A percentile compares a stretch with the other conserved stretches of the same genome.
phyloP scores from a whole-genome alignment of 2,888 invertebrate genomes.

The Bimastos eiseni region DNA sequence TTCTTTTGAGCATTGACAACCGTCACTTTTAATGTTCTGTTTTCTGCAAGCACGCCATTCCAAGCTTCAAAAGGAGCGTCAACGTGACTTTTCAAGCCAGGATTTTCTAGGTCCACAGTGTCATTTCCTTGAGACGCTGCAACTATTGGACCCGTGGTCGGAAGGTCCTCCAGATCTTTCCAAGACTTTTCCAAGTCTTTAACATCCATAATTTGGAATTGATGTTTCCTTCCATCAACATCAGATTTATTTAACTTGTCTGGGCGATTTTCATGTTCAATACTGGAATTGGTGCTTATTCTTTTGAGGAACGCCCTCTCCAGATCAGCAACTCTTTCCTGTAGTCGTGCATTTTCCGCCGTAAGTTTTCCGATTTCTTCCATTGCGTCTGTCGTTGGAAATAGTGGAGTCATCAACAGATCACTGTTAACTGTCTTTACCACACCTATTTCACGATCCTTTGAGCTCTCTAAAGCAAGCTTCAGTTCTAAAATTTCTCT shows the following conservation, averaged over 20 bases:
- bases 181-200: background rate
- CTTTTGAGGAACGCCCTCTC: background rate
- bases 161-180: background rate
- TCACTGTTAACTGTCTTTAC: background rate
- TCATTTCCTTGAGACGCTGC: background rate
- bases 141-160: background rate
- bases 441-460: background rate
- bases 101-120: background rate
- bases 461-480: background rate
- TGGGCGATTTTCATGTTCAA: background rate
- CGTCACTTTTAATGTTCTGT: background rate
- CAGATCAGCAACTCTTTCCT: slow-evolving; percentile 15
- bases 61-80: background rate
- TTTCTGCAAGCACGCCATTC: background rate
- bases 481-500: slow-evolving; percentile 2
- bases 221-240: background rate
- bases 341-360: slow-evolving; percentile 9
- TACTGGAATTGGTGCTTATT: background rate
- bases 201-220: background rate
- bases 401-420: background rate
- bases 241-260: background rate
- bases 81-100: background rate
- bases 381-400: too few relatives aligned
- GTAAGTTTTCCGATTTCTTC: slow-evolving; percentile 21
- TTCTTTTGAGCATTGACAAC: background rate